These are phyloP conservation scores for Ophraella communa DNA, from an alignment of 2,888 invertebrate species.

Conservation along the genomic window DNA sequence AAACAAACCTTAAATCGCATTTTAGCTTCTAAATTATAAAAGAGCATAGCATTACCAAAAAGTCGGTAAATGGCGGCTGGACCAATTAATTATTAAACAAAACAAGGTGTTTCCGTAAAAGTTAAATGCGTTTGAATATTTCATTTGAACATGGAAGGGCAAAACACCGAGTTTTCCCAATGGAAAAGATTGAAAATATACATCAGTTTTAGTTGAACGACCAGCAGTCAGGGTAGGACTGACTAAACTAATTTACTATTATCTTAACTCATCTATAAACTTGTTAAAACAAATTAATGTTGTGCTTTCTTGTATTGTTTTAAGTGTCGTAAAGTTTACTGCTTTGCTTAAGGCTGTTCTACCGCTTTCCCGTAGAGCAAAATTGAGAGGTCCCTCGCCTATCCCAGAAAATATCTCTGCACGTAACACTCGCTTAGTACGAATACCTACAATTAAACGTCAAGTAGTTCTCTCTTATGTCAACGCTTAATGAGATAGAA, in stretches of 20 bases:
- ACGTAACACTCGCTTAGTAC: no score
- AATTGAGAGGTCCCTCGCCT: no score
- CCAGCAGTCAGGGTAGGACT: neutral
- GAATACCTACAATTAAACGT: no score
- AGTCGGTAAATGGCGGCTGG: conserved; percentile 13
- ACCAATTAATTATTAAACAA: conserved; percentile 25
- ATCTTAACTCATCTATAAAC: no score
- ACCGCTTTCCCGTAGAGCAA: no score
- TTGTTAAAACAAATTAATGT: neutral
- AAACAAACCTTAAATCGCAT: conserved; percentile 6
- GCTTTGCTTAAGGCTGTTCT: no score
- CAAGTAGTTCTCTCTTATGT: no score
- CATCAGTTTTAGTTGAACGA: neutral
- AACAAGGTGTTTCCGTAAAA: conserved; percentile 30
- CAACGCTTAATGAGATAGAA: no score
- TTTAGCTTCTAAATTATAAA: conserved; percentile 9
- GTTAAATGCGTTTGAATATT: conserved; percentile 36
- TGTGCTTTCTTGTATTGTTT: no score
- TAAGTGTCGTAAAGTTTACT: no score
- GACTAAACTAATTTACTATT: neutral
- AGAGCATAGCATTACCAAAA: conserved; percentile 14
- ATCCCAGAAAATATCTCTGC: no score
- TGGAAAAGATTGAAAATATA: neutral
- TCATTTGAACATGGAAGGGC: conserved; percentile 24
- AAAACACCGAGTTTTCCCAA: neutral